These are phyloP conservation scores for Schlechtendalia chinensis DNA, from an alignment of 1,140 invertebrate genomes.

Conservation along the genomic window DNA sequence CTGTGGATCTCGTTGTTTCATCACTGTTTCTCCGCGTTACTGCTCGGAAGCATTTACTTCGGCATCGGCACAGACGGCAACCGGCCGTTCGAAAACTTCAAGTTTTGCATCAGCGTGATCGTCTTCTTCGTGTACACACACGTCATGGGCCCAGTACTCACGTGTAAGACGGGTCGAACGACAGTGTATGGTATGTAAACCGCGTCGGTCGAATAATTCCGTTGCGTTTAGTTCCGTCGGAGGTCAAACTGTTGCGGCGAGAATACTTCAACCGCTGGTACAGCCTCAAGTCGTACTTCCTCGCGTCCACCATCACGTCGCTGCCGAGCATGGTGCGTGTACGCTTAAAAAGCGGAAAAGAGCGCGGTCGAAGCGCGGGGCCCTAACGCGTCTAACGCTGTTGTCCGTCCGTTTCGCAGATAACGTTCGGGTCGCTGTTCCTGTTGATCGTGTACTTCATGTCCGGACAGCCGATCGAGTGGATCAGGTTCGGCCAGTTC, in stretches of 20 bases:
- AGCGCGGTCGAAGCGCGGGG: too few species aligned
- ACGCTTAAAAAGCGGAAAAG: too few species aligned
- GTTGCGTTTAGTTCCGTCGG: conserved; percentile 66
- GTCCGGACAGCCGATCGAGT: conserved; percentile 57
- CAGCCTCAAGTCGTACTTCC: conserved; percentile 71
- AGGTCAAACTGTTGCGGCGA: conserved; percentile 67
- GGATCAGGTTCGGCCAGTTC: conserved; percentile 61
- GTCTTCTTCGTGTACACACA: conserved; percentile 67
- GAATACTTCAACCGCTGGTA: conserved; percentile 80
- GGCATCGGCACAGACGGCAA: conserved; percentile 61
- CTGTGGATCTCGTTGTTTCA: conserved; percentile 62
- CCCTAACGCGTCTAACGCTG: not conserved
- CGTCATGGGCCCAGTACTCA: conserved; percentile 62
- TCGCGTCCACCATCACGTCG: conserved; percentile 74
- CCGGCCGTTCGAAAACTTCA: conserved; percentile 61
- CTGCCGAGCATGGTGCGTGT: conserved; percentile 63
- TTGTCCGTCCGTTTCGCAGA: conserved; percentile 53
- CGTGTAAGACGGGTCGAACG: conserved; percentile 59
- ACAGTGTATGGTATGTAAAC: too few species aligned
- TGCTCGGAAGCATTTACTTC: conserved; percentile 62
- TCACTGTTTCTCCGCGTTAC: conserved; percentile 59
- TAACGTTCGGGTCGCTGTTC: conserved; percentile 56
- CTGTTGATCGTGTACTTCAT: conserved; percentile 56
- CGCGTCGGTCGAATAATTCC: too few species aligned
- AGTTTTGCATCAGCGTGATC: conserved; percentile 61